Base-by-base conservation (phyloP, 1,140 invertebrate species). In the Eueides isabella region DNA sequence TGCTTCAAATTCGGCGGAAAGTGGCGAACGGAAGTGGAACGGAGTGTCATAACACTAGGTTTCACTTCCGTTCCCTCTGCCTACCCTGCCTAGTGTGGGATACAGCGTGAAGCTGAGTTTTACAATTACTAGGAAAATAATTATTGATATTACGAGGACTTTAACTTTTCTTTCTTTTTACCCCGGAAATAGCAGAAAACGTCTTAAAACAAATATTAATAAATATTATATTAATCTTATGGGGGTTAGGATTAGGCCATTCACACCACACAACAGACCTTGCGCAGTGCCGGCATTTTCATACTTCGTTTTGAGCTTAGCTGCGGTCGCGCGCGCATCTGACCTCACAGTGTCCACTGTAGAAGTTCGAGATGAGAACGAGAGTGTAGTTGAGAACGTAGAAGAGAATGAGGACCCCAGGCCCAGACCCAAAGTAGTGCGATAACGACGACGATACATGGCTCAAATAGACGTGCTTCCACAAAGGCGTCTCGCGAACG, bases 241-340 rank as follows among this genome's bases (percentile, higher is more conserved):
- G 48, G 11, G 48, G 23, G 23, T 55, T 26, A 55, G 48, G 3
- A 2, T n/a, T 26, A 55, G 23, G 48, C 19, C 48, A 44, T 44
- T 44, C 41, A 79, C 74, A 90, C 72, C 70, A 90, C 72, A 66
- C 63, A 72, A 78, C 79, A 79, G 65, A 82, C 91, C 91, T 92
- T 92, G 91, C 30, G 90, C 90, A 38, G 90, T 92, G 69, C 90
- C 91, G 74, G 90, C 85, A 71, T 78, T 93, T 76, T 92, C 91
- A 77, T 93, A 92, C 83, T 92, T 93, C 35, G 90, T 85, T 76
- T 93, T 93, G 72, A 93, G 85, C 67, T 92, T 93, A 33, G 91
- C 91, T 23, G 91, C 91, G 1, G 91, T 93, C 29, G 91, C 91
- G 2, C 84, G 79, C 7, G 91, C 91, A 62, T 93, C 90, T 2